Evolutionary conservation across 2,888 invertebrate genomes (phyloP).

Genomic region (Biston stratarius): DNA sequence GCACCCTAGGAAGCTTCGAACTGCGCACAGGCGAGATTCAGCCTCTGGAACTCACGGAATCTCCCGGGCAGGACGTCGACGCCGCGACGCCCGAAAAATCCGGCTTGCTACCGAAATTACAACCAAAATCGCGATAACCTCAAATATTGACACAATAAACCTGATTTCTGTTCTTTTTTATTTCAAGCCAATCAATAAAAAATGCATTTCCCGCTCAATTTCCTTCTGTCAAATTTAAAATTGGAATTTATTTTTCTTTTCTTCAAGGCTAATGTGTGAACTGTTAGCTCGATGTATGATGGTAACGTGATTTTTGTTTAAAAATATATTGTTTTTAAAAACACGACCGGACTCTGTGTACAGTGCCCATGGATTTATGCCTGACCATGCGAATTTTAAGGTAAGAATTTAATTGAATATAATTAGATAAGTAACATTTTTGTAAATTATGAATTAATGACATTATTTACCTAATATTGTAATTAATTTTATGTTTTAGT

Average conservation of each 20-base stretch:
- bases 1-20: constrained; percentile 78
- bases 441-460: neutral
- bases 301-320: constrained; percentile 59
- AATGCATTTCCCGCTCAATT: constrained; percentile 48
- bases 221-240: constrained; percentile 58
- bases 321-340: constrained; percentile 25
- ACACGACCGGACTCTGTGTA: constrained; percentile 14
- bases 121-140: constrained; percentile 48
- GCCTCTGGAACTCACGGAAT: constrained; percentile 75
- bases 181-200: neutral
- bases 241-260: constrained; percentile 59
- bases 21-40: constrained; percentile 69
- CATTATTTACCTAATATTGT: neutral
- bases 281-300: constrained; percentile 49
- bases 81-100: constrained; percentile 56
- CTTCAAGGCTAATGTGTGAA: constrained; percentile 61
- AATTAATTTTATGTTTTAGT: neutral
- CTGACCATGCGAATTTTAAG: constrained; percentile 22
- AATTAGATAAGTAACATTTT: neutral
- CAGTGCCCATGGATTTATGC: constrained; percentile 23
- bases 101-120: constrained; percentile 50
- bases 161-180: neutral
- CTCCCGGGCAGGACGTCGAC: constrained; percentile 65
- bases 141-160: constrained; percentile 51
- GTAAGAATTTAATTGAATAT: constrained; percentile 10